Base-by-base conservation (phyloP, 2,888 invertebrate genomes). In the Tineola bisselliella region DNA sequence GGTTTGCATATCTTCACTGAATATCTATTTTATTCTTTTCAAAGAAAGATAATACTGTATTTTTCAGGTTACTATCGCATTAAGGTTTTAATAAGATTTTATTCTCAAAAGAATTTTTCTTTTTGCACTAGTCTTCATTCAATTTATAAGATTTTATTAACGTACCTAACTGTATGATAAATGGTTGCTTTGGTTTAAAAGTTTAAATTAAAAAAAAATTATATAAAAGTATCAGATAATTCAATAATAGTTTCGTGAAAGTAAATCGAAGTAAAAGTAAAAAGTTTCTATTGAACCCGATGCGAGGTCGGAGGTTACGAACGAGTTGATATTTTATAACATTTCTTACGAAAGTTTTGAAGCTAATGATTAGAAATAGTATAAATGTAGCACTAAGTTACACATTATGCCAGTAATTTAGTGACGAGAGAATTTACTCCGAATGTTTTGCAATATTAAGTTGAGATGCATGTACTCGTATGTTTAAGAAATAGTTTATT, bases 401-500 rank as follows among this genome's bases (percentile, higher is more conserved):
- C 10, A 38, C 38, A 38, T 6, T 38, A 38, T 38, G 3, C 10
- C 10, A 31, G 31, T n/a, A 38, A 38, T 38, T 38, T 38, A 31
- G 2, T 38, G 10, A 38, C 38, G 6, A 38, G 10, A 38, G 10
- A 3, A 2, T 12, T 38, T 12, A 31, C 31, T n/a, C n/a, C 38
- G n/a, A 38, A 10, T 38, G 38, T 38, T 38, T 38, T n/a, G n/a
- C 38, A 3, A 38, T 10, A 38, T 38, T 12, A 38, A 48, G 8
- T 48, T 48, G 48, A 48, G 15, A 48, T 48, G 48, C 17, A 48
- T 38, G 38, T 31, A 10, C 31, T n/a, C n/a, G n/a, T 25, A 25
- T 25, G 25, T 25, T 25, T 25, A 25, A n/a, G 48, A 15, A 76
- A 78, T 79, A 75, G 76, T 74, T 77, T 78, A 80, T 81, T 81